Conservation (phyloP, 2,888 invertebrate genomes). For the Drosophila cognata region DNA sequence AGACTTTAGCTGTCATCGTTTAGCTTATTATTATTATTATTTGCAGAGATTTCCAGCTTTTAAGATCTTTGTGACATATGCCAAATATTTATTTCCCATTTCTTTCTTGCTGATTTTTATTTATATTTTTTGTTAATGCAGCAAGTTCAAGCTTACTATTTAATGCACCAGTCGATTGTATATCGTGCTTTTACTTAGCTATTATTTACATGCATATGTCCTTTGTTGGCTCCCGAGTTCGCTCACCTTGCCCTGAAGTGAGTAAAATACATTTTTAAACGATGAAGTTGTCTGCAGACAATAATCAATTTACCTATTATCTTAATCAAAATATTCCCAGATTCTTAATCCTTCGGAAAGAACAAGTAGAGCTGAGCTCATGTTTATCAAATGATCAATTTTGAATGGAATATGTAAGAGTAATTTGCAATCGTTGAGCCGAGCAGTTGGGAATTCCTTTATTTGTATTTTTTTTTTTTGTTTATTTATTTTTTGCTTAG, state of each 20-base stretch:
- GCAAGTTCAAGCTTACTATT: background rate
- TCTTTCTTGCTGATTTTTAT: background rate
- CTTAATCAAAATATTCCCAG: background rate
- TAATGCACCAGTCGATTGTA: background rate
- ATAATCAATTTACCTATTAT: background rate
- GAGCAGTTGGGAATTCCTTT: background rate
- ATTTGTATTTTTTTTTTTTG: background rate
- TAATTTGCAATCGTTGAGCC: constrained; percentile 11
- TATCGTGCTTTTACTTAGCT: background rate
- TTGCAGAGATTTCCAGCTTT: background rate
- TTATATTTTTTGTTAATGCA: background rate
- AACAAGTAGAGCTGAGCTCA: background rate
- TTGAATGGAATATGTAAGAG: constrained; percentile 11
- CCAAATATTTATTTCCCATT: background rate
- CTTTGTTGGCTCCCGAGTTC: background rate
- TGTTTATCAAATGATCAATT: background rate
- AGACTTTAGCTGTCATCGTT: background rate
- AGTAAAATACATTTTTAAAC: background rate
- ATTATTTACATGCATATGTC: background rate
- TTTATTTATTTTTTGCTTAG: constrained; percentile 19
- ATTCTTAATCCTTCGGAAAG: background rate
- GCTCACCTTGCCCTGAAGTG: background rate
- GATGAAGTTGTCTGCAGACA: background rate
- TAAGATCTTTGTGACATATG: background rate
- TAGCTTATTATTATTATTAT: background rate